Evolutionary conservation across 2,113 vertebrate genomes (phyloP), one percentile per base, ranked within the genome.

Genomic region (Noctilio leporinus): DNA sequence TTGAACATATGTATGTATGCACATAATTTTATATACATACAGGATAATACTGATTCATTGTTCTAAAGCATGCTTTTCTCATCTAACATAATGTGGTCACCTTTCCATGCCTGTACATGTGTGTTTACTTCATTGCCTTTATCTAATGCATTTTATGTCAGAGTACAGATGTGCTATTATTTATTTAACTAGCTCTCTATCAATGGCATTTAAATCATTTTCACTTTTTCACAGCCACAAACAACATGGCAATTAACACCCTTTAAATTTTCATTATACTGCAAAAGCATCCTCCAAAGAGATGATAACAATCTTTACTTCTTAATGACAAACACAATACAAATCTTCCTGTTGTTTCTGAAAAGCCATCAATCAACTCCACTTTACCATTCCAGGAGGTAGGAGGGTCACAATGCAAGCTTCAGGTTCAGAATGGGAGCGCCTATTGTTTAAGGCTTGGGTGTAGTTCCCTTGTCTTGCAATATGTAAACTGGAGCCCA

Each of bases 271-370:
- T 69, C 69, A 95, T 89, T 93, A 76, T 84, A 43, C 30, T 28
- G 30, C 35, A 78, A 95, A 89, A 91, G 93, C 45, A 53, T 51
- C 35, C 64, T 93, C 64, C 70, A 67, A 86, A 93, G 88, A 83
- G 59, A 73, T 89, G 70, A 75, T 70, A 95, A 87, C 45, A 87
- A 84, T 84, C 72, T 90, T 75, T 7, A 81, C 35, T 92, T 96
- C 67, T 78, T 73, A 57, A 53, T 72, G n/a, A 76, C 45, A 72
- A 87, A 90, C 33, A 17, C 22, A 62, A 80, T 40, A 89, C 64
- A 77, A 95, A 94, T 94, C 51, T 62, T 97, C 53, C 65, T 40
- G 2, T 69, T 64, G 24, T 38, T 94, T 93, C 82, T 82, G n/a
- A 53, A 94, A 95, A 77, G 51, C 35, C 59, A 77, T 81, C 94